phyloP scores from a whole-genome alignment of 2,888 invertebrate genomes.

The Heteromyza rotundicornis region DNA sequence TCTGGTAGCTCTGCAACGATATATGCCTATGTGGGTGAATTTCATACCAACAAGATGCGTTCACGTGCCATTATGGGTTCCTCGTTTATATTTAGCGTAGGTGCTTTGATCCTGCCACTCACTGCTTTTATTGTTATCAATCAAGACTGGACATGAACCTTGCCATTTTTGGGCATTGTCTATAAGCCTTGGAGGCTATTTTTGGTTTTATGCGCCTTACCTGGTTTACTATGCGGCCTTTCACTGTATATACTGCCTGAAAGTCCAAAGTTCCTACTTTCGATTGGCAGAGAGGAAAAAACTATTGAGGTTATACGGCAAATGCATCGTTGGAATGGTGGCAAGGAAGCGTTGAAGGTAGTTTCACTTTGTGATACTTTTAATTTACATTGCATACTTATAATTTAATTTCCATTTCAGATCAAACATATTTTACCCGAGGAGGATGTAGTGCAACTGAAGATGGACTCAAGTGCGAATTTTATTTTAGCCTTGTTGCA shows the following conservation, averaged over 20 bases:
- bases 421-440: constrained; percentile 39
- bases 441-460: constrained; percentile 17
- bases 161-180: constrained; percentile 43
- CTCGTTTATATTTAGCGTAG: constrained; percentile 51
- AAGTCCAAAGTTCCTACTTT: constrained; percentile 55
- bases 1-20: constrained; percentile 64
- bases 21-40: constrained; percentile 66
- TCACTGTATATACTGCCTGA: constrained; percentile 50
- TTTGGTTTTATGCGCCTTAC: constrained; percentile 49
- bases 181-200: constrained; percentile 58
- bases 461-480: too few species aligned
- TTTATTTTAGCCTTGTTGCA: constrained; percentile 34
- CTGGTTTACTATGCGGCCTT: constrained; percentile 48
- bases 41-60: constrained; percentile 62
- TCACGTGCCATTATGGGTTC: constrained; percentile 60
- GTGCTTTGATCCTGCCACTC: constrained; percentile 50
- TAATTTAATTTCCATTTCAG: constrained; percentile 18
- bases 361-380: neutral
- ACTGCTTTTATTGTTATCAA: constrained; percentile 54
- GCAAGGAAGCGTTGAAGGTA: constrained; percentile 37
- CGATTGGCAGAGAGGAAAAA: constrained; percentile 42
- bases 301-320: constrained; percentile 45
- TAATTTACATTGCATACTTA: too few species aligned
- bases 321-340: constrained; percentile 45
- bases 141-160: constrained; percentile 46